Base-by-base conservation (phyloP, 2,888 invertebrate species). In the Ramazzottius varieornatus region DNA sequence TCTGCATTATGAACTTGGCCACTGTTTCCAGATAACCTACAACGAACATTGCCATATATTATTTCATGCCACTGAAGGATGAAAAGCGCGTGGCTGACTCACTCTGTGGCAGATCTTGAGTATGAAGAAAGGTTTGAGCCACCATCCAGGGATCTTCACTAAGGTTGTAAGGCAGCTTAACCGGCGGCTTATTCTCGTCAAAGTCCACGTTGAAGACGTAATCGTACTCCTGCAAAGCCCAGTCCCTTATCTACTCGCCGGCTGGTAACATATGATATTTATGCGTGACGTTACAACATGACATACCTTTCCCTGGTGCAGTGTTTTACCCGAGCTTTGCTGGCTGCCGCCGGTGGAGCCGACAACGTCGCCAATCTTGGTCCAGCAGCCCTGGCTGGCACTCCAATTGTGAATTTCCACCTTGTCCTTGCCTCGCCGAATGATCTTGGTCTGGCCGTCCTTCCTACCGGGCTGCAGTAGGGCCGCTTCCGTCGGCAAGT, bases 161-260 rank as follows among this genome's bases (percentile, higher is more conserved):
- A 67, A 81, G 81, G 76, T 96, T 92, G 75, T 85, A 96, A 0
- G 93, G 92, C 68, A 96, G 78, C 75, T 94, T 91, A 29, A 93
- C 78, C 0, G 89, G 83, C 0, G 88, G 88, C 64, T 83, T 83
- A 0, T 86, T 88, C 72, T 92, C 92, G 72, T 91, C 87, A 66
- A 94, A 85, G 72, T 93, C 93, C n/a, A 96, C 89, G 69, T 83
- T 85, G 75, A 96, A 94, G 33, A 94, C 92, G 77, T 83, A 93
- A 78, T 96, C 96, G 73, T 92, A 96, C 72, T 88, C 86, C 80
- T 82, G 71, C 8, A 69, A 68, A 66, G 65, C 46, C 13, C 40
- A 40, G 32, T 24, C n/a, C 65, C 32, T 63, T 13, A 16, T 40
- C 20, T 20, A 64, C 13, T 13, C 24, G 64, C 24, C 46, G n/a